Base-by-base conservation (phyloP, 2,113 vertebrate genomes). In the Engraulis encrasicolus region DNA sequence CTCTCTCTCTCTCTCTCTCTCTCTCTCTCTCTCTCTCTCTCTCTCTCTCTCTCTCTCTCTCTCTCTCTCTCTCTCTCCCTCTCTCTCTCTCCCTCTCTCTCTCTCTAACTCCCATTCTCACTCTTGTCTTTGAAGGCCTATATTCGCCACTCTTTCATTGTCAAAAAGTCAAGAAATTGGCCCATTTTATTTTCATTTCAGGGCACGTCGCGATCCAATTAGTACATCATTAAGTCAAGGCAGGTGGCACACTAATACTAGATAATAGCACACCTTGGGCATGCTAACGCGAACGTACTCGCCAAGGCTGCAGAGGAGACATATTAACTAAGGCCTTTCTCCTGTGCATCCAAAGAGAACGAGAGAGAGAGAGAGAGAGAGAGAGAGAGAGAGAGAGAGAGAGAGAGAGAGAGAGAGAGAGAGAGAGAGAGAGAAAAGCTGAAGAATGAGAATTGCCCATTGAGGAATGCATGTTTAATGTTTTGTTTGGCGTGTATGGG, bases 241-340 rank as follows among this genome's bases (percentile, higher is more conserved):
- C 93, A 95, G 94, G 94, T 94, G 92, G 92, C 90, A 85, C 91
- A 86, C 89, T 95, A 94, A 94, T 94, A 92, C 89, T 85, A 91
- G 91, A 93, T 94, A 94, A 95, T 95, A 93, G 92, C 90, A 91
- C 88, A 94, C 92, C 94, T 91, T 93, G 93, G 93, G 93, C 93
- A 92, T 92, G 92, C 80, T 34, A 87, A 87, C n/a, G n/a, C n/a
- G 91, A 85, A n/a, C n/a, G n/a, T n/a, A n/a, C n/a, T n/a, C 92
- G 90, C 86, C 82, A 38, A 36, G 78, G 38, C 85, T 87, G 91
- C 90, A 87, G 85, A 80, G 85, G 88, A 90, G 91, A 89, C 89
- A 87, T 83, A 79, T 84, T 66, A 85, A 88, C 87, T 88, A 85
- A 83, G n/a, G 84, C 84, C 9, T 11, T 84, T 85, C 82, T 86